Percentiles rank a stretch among this genome's conserved stretches.
These are phyloP conservation scores for Pipistrellus kuhlii DNA, from an alignment of 2,797 vertebrate species.

Conservation along the genomic window DNA sequence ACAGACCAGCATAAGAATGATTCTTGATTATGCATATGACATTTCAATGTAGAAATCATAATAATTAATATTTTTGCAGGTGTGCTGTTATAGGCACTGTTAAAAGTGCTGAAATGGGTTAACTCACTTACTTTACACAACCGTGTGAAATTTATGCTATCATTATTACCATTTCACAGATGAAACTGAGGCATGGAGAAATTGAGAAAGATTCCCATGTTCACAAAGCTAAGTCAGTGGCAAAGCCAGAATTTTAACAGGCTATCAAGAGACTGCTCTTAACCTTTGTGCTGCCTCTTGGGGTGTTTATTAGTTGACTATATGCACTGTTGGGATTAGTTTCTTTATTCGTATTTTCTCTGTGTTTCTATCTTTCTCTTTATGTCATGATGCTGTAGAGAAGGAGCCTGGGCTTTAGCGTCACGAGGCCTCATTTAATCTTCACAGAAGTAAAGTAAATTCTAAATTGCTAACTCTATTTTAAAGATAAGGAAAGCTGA, in stretches of 20 bases:
- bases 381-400: conserved; percentile 22
- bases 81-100: background rate
- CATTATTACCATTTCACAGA: background rate
- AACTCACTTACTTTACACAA: background rate
- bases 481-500: conserved; percentile 37
- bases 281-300: background rate
- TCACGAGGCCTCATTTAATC: conserved; percentile 38
- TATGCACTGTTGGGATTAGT: background rate
- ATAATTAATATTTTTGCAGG: background rate
- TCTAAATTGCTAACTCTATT: background rate
- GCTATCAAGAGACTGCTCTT: background rate
- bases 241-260: conserved; percentile 14
- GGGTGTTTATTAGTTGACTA: background rate
- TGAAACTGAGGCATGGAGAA: conserved; percentile 27
- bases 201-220: background rate
- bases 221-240: background rate
- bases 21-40: background rate
- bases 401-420: background rate
- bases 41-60: background rate
- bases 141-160: background rate
- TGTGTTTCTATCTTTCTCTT: conserved; percentile 40
- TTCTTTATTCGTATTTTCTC: conserved; percentile 41
- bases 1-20: background rate
- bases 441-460: conserved; percentile 39
- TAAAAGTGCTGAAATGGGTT: conserved; percentile 17